Conservation (phyloP, 2,113 vertebrate species). For the Periophthalmus modestus region DNA sequence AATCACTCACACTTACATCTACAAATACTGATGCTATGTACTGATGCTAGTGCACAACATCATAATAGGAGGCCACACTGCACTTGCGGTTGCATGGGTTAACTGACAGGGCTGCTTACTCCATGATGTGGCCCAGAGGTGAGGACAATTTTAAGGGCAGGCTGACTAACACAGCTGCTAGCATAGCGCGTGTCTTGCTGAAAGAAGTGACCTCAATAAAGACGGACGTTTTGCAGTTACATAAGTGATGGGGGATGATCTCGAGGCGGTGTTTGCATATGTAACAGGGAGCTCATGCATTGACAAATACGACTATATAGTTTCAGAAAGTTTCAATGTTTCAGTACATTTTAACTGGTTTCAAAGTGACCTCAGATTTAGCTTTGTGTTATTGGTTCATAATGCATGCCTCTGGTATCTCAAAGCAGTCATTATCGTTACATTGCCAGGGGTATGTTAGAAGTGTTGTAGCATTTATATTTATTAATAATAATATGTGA, state of each 20-base stretch:
- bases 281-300: not conserved
- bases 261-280: constrained; percentile 47
- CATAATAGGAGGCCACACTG: constrained; percentile 33
- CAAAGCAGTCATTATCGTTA: too few relatives aligned
- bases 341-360: not conserved
- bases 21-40: constrained; percentile 6
- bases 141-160: constrained; percentile 60
- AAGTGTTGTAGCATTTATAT: too few relatives aligned
- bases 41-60: constrained; percentile 9
- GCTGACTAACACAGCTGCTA: constrained; percentile 72
- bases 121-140: constrained; percentile 53
- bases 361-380: not conserved
- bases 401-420: too few relatives aligned
- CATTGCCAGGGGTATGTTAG: too few relatives aligned
- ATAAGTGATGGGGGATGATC: constrained; percentile 64
- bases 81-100: constrained; percentile 20
- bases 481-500: too few relatives aligned
- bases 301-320: not conserved
- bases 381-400: too few relatives aligned
- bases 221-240: constrained; percentile 71
- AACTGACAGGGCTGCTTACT: constrained; percentile 54
- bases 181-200: constrained; percentile 64
- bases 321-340: not conserved
- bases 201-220: constrained; percentile 75
- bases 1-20: constrained; percentile 7